Base-by-base conservation (phyloP, 2,888 invertebrate species). In the Julus scandinavius region DNA sequence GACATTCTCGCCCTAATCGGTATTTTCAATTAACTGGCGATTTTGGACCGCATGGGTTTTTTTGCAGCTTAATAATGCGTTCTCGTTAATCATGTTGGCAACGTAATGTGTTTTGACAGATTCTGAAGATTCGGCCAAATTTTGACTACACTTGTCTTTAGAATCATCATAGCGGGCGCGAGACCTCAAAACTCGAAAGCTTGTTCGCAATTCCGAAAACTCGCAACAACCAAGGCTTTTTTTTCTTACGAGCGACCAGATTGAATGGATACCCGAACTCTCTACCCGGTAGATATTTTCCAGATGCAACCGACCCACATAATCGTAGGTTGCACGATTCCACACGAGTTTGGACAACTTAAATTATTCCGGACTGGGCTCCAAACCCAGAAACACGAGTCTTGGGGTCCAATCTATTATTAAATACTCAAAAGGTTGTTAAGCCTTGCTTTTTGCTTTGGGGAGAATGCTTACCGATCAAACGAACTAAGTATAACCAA, bases 1-100 rank as follows among this genome's bases (percentile, higher is more conserved):
- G 80, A 80, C 80, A 38, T 80, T 80, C 80, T 72, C 72, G 13
- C 38, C 29, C 80, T 80, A 80, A 80, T 80, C 80, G 38, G 80
- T 80, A 80, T 80, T 80, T 80, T 38, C 38, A 15, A 29, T 80
- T 80, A 80, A 80, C 80, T 80, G 38, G 29, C 80, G 38, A 80
- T 29, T 38, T 38, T 15, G 29, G 29, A 38, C 80, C 38, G 38
- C 38, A 38, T 80, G 38, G 15, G 11, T 80, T 80, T 80, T 80
- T 38, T 80, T 80, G 80, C 80, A 38, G 80, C 80, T 80, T 80
- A 80, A 80, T 80, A 80, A 29, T 38, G 80, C 80, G 38, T 40
- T 80, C 38, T 29, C 38, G 38, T 80, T 80, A 7, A 80, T 80
- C 80, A 72, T 29, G 72, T 72, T 72, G 72, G 9, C 72, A n/a